Base-by-base conservation (phyloP, 1,140 invertebrate species). In the Drosophila fuyamai region DNA sequence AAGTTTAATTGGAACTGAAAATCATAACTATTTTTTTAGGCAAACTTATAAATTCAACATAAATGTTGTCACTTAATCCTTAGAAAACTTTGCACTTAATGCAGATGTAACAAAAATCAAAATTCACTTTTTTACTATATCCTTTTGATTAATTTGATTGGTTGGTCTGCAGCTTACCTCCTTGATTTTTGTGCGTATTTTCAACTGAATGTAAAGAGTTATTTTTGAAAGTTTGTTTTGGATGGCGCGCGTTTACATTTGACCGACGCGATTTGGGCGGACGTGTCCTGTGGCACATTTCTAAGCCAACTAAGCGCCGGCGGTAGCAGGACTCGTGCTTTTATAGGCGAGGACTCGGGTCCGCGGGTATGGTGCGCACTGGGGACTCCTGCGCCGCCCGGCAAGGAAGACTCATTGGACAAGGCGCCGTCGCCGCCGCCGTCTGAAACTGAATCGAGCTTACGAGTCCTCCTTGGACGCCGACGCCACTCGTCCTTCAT, bases 361-460 rank as follows among this genome's bases (percentile, higher is more conserved):
- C 29, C 48, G n/a, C n/a, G 7, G 29, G 48, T 51, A 32, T 51
- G 27, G 72, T 83, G 79, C 76, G 83, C 83, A 88, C 63, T 77
- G 70, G 59, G 46, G 61, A 66, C 60, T 53, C 57, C 27, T 14
- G 44, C 36, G 58, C 18, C 47, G 35, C 16, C 35, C 70, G 65
- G 57, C 83, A 81, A 38, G 73, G 51, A 65, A 72, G 62, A 65
- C 48, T 44, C 78, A 63, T 77, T 73, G 67, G 62, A 77, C 81
- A 84, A 84, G 81, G 77, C 81, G 81, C 81, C 81, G 81, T 75
- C 81, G 82, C 82, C 82, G 74, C 75, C 53, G 82, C 70, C 75
- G 73, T 79, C 48, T 78, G 70, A 66, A 65, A 79, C 54, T 74
- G 70, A 67, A 65, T 60, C 62, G 12, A 47, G 60, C 65, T 65